Evolutionary conservation across 2,797 vertebrate genomes (phyloP).

Genomic region (Adelosebastes latens): DNA sequence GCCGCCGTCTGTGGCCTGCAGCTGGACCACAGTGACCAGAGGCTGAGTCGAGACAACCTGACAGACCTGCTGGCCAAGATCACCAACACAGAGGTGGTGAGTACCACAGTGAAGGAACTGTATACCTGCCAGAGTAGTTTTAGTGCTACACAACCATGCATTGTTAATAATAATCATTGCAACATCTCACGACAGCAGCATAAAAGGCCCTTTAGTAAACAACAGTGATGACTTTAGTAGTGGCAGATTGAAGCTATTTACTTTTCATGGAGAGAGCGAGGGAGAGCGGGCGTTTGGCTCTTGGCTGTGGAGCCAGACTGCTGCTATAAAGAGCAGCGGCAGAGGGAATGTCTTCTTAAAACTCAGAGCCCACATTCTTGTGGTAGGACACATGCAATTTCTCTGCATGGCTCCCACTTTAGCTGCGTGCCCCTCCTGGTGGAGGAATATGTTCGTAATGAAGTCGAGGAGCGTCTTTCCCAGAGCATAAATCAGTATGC

Average conservation of each 20-base stretch:
- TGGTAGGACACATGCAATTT: conserved; percentile 82
- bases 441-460: conserved; percentile 60
- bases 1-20: conserved; percentile 95
- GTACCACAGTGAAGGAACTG: conserved; percentile 57
- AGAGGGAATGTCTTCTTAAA: conserved; percentile 81
- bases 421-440: conserved; percentile 73
- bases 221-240: conserved; percentile 72
- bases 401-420: conserved; percentile 75
- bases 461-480: conserved; percentile 41
- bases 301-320: conserved; percentile 76
- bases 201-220: conserved; percentile 67
- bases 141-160: conserved; percentile 25
- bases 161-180: conserved; percentile 47
- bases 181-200: conserved; percentile 58
- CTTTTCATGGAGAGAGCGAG: conserved; percentile 69
- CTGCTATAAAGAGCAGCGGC: conserved; percentile 81
- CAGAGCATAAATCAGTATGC: not conserved
- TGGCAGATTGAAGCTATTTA: conserved; percentile 82
- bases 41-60: conserved; percentile 86
- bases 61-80: conserved; percentile 95
- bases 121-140: conserved; percentile 14
- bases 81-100: conserved; percentile 97
- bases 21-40: conserved; percentile 86
- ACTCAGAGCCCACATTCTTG: conserved; percentile 83
- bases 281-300: conserved; percentile 66